Evolutionary conservation across 2,888 invertebrate genomes (phyloP).

Genomic region (Volucella zonaria): DNA sequence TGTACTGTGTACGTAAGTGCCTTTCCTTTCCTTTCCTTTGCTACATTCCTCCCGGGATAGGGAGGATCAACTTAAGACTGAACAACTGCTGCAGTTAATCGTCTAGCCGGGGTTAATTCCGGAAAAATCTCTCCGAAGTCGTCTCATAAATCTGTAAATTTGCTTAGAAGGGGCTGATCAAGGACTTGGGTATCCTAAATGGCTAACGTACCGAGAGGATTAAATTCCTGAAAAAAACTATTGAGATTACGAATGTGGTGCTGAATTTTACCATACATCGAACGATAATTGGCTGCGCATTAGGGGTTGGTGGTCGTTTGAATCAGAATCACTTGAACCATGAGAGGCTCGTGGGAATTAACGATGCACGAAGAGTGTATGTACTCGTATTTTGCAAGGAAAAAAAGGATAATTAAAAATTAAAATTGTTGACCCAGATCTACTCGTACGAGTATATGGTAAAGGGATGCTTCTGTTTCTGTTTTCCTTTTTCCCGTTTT

Average conservation of each 20-base stretch:
- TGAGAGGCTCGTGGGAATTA: conserved; percentile 55
- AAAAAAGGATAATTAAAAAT: conserved; percentile 15
- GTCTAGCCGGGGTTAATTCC: neutral
- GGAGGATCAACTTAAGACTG: too few relatives aligned
- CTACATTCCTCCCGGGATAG: neutral
- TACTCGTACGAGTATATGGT: neutral
- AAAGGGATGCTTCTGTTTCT: conserved; percentile 9
- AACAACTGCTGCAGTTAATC: neutral
- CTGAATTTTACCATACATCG: neutral
- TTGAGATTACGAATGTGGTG: conserved; percentile 20
- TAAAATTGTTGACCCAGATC: conserved; percentile 55
- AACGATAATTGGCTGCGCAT: conserved; percentile 15
- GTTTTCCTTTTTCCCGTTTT: neutral
- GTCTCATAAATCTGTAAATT: conserved; percentile 56
- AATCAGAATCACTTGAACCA: conserved; percentile 48
- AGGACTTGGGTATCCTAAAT: neutral
- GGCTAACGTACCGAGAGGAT: neutral
- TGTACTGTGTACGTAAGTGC: conserved; percentile 8
- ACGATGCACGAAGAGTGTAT: conserved; percentile 49
- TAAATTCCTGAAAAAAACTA: conserved; percentile 15
- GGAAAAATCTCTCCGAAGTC: conserved; percentile 35
- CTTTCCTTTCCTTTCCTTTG: conserved; percentile 20
- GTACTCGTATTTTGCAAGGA: conserved; percentile 25
- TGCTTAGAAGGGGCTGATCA: conserved; percentile 15
- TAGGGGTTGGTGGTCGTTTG: conserved; percentile 23